Evolutionary conservation across 2,797 vertebrate genomes (phyloP), one percentile per base, ranked within the genome.

Genomic region (Botia almorhae): DNA sequence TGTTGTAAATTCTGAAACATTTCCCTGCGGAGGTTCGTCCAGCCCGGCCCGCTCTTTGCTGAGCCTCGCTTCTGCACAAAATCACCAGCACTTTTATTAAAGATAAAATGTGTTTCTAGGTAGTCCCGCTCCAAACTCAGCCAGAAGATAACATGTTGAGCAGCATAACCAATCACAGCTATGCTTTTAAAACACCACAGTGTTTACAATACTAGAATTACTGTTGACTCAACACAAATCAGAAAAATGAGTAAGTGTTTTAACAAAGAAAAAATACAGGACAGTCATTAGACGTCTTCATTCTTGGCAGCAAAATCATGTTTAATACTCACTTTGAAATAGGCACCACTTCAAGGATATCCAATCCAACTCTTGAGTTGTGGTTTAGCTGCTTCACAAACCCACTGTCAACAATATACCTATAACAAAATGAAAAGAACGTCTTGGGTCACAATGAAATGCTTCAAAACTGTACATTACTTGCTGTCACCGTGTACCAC

Each of bases 351-450:
- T 99, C 97, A 89, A 99, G 89, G 80, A 97, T 94, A 77, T 99
- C 97, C 93, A 99, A 89, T 68, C 97, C 96, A 83, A 98, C 95
- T 79, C 96, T 93, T 0, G 97, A 96, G 79, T 99, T 98, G 87
- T 99, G 97, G 90, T 96, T 98, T 81, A 99, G 89, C 85, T 99
- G 98, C 87, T 99, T 99, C 86, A 99, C 98, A 91, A 99, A 99
- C 19, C 98, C 98, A 74, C 98, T 97, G 75, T 99, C 98, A 48
- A 99, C 92, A 17, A 99, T 96, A 5, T 98, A 99, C 51, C 97
- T 99, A 86, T 12, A 84, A 11, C 50, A 70, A 78, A 46, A 58
- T 8, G 58, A 63, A 10, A 7, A 39, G 3, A 36, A 1, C 2
- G 51, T 50, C 13, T n/a, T 39, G 39, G 55, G n/a, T 50, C 4